Conservation (phyloP, 2,113 vertebrate genomes). For the Trogon melanurus region DNA sequence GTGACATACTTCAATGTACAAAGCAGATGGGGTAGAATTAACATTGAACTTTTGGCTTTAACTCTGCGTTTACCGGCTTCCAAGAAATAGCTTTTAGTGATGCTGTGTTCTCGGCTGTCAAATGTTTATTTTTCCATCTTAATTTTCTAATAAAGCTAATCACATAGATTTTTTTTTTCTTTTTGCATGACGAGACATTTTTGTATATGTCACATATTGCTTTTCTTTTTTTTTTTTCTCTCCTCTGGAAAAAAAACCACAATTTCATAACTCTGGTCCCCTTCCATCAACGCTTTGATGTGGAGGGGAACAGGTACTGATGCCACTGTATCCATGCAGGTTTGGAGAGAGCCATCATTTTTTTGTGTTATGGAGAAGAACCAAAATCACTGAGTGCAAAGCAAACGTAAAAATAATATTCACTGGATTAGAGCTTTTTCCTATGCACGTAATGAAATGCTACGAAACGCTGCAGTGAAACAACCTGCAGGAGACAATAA, state of each 20-base stretch:
- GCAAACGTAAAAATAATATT: neutral
- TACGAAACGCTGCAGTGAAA: too few relatives aligned
- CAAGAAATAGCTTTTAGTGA: neutral
- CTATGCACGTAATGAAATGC: neutral
- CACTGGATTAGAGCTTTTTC: neutral
- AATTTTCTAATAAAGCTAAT: constrained; percentile 3
- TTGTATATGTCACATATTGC: neutral
- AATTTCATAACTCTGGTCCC: neutral
- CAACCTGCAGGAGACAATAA: too few relatives aligned
- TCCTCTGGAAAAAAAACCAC: neutral
- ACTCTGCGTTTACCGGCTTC: neutral
- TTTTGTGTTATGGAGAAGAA: neutral
- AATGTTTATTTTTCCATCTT: neutral
- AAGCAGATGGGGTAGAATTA: neutral
- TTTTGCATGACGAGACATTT: neutral
- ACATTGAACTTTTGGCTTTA: neutral
- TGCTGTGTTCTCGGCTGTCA: neutral
- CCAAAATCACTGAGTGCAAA: neutral
- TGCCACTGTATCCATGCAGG: neutral
- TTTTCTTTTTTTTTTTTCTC: neutral
- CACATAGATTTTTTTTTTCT: neutral
- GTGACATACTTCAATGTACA: neutral
- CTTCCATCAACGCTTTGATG: neutral
- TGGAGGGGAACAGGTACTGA: neutral
- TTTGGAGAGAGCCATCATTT: neutral